Evolutionary conservation across 2,888 invertebrate species (phyloP), one percentile per base, ranked within the genome.

Genomic region (Tetheella fluctuosa): DNA sequence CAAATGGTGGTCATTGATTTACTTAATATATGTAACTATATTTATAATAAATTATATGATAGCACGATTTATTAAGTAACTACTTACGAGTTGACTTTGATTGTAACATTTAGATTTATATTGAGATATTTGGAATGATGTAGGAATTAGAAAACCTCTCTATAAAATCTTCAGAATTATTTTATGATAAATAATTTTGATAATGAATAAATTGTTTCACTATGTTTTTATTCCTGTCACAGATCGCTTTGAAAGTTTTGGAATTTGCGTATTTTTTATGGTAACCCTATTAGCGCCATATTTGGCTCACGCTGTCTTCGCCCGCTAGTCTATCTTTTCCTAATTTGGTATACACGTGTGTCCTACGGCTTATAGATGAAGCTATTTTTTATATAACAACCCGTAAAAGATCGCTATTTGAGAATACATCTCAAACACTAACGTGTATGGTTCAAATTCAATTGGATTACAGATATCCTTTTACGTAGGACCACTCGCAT

Each of bases 311-410:
- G 55, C 59, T 67, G 71, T 64, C 64, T 67, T 55, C 64, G 63
- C 53, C 56, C 58, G 64, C 63, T 63, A 3, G 70, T 69, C 71
- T 74, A 71, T 73, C 66, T 62, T 67, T 64, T 62, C 84, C 83
- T 77, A 85, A 83, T 84, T 81, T 76, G 86, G 83, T 71, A 64
- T 73, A 68, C 64, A 69, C 62, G 74, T 71, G 75, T 75, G 69
- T 55, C 34, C 55, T 70, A 60, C 66, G 66, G 83, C 74, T 81
- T 85, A 82, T 78, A 71, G 81, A 86, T 72, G 70, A 72, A 53
- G 54, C 20, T 17, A 57, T 30, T 30, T 30, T 37, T 55, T 34
- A 54, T 54, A 15, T 55, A 34, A 34, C 55, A 13, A 12, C 13
- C 13, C 34, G 13, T 13, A 7, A 10, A 1, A 10, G 20, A 20